Conservation (phyloP, 2,113 vertebrate species). For the Antechinus flavipes region DNA sequence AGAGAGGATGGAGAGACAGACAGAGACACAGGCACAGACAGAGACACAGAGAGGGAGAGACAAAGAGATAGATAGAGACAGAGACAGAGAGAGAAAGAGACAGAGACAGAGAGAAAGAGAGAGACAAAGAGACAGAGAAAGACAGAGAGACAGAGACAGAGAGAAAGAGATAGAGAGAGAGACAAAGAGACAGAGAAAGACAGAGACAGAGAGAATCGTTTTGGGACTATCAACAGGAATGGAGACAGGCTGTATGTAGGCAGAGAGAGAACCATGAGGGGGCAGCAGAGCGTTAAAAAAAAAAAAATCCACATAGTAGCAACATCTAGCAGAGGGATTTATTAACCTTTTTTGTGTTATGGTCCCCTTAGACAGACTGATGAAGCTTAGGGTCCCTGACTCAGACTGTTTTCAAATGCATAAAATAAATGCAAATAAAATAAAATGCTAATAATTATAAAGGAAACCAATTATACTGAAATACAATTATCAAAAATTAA, state of each 20-base stretch:
- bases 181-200: too few species aligned
- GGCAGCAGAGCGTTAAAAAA: slow-evolving; percentile 55
- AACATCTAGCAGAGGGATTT: rapidly evolving
- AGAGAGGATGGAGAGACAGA: too few species aligned
- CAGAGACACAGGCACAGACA: too few species aligned
- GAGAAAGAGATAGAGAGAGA: too few species aligned
- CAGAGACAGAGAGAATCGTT: too few species aligned
- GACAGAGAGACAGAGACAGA: too few species aligned
- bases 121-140: too few species aligned
- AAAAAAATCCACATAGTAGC: background rate
- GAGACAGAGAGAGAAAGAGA: too few species aligned
- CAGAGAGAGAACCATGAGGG: slow-evolving; percentile 30
- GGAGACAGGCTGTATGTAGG: slow-evolving; percentile 21
- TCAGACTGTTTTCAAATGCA: background rate
- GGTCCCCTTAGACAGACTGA: background rate
- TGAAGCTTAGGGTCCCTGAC: background rate
- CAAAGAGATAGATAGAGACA: too few species aligned
- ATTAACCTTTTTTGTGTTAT: background rate
- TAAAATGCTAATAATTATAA: background rate
- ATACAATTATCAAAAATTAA: background rate
- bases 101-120: too few species aligned
- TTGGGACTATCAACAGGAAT: background rate
- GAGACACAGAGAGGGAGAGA: too few species aligned
- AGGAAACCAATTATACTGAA: background rate
- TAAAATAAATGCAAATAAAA: background rate